phyloP scores from a whole-genome alignment of 2,113 vertebrate species.

The Melospiza melodia region DNA sequence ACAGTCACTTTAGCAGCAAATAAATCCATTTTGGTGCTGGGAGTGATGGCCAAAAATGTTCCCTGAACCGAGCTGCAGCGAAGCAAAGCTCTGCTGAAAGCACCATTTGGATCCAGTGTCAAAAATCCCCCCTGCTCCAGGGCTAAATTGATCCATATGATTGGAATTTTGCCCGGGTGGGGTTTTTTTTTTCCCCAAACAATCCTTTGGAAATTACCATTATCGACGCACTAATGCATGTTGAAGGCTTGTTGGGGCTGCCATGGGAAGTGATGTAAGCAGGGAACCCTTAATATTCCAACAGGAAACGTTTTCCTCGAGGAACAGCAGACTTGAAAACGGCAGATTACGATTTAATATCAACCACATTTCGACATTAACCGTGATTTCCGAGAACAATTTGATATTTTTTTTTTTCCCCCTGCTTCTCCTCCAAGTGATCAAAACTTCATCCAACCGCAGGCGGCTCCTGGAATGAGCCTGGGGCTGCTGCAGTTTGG shows the following conservation, averaged over 20 bases:
- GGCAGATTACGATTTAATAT: conserved; percentile 82
- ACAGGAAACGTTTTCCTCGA: conserved; percentile 82
- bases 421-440: not conserved
- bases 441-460: conserved; percentile 60
- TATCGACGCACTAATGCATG: conserved; percentile 72
- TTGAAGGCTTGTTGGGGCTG: conserved; percentile 74
- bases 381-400: conserved; percentile 84
- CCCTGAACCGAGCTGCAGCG: not conserved
- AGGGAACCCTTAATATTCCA: conserved; percentile 69
- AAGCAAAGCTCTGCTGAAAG: not conserved
- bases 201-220: conserved; percentile 73
- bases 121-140: conserved; percentile 32
- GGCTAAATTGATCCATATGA: conserved; percentile 77
- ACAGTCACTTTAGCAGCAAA: not conserved
- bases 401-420: conserved; percentile 68
- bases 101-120: not conserved
- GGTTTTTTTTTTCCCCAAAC: not conserved
- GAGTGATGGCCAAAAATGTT: not conserved
- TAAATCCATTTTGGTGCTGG: not conserved
- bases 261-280: conserved; percentile 79
- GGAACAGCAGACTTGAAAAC: conserved; percentile 78
- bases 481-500: conserved; percentile 71
- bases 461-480: conserved; percentile 72
- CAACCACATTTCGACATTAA: conserved; percentile 83
- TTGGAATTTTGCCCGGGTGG: conserved; percentile 74